Evolutionary conservation across 2,888 invertebrate genomes (phyloP).

Genomic region (Lucinisca nassula): DNA sequence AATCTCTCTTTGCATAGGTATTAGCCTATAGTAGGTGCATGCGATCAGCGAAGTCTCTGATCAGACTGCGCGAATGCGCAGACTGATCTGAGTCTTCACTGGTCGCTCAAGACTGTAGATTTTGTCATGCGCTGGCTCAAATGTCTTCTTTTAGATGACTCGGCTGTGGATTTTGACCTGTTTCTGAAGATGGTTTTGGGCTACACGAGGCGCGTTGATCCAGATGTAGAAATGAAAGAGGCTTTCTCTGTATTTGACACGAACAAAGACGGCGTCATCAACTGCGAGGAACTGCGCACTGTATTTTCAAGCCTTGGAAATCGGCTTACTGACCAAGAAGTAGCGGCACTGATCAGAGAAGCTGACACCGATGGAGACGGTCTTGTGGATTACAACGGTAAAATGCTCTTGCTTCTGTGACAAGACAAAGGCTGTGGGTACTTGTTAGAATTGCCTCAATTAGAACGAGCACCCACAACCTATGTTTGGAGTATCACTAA

Average conservation of each 20-base stretch:
- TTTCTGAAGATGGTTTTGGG: conserved; percentile 75
- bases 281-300: conserved; percentile 55
- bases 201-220: conserved; percentile 66
- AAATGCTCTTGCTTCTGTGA: no score
- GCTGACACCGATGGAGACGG: conserved; percentile 66
- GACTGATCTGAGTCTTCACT: no score
- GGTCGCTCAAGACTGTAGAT: no score
- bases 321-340: conserved; percentile 60
- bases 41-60: no score
- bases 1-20: no score
- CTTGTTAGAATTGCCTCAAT: no score
- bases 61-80: no score
- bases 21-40: no score
- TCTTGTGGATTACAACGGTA: conserved; percentile 63
- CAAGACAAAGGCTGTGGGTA: no score
- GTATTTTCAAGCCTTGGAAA: conserved; percentile 58
- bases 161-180: conserved; percentile 74
- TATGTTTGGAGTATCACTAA: no score
- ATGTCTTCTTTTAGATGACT: conserved; percentile 64
- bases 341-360: conserved; percentile 57
- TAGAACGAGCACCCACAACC: no score
- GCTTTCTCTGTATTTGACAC: conserved; percentile 75
- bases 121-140: no score
- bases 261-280: conserved; percentile 72
- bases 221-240: conserved; percentile 75